Conservation (phyloP, 1,140 invertebrate species). For the Cherax quadricarinatus region DNA sequence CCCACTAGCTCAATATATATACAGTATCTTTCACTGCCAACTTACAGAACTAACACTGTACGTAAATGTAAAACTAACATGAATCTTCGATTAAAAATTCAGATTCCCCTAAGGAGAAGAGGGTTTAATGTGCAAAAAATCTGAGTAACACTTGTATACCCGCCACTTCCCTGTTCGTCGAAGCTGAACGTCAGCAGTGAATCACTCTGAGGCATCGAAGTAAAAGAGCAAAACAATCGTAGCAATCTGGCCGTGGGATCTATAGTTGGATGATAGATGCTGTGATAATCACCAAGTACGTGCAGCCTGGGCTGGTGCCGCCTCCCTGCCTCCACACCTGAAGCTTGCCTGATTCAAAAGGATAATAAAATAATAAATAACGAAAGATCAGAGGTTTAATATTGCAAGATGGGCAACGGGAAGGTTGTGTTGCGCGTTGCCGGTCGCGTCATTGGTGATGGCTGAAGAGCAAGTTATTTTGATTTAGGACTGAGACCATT, state of each 20-base stretch:
- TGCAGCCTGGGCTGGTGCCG: constrained; percentile 2
- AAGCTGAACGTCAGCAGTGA: background rate
- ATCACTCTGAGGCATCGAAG: background rate
- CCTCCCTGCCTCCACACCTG: background rate
- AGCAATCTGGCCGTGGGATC: background rate
- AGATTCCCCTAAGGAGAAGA: background rate
- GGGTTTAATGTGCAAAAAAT: too few relatives aligned
- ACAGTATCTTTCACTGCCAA: too few relatives aligned
- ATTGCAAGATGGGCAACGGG: background rate
- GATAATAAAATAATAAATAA: background rate
- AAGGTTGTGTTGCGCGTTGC: background rate
- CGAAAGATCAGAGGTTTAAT: background rate
- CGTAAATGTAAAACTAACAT: too few relatives aligned
- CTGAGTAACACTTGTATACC: background rate
- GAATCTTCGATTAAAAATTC: too few relatives aligned
- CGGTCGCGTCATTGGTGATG: background rate
- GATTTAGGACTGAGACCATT: too few relatives aligned
- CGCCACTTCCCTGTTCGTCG: background rate
- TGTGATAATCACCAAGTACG: constrained; percentile 26
- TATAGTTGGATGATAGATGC: background rate
- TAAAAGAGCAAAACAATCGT: background rate
- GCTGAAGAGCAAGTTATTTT: background rate
- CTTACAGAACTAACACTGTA: too few relatives aligned
- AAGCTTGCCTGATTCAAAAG: background rate
- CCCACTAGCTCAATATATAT: too few relatives aligned